These are phyloP conservation scores for Thysanoteuthis rhombus DNA, from an alignment of 2,888 invertebrate genomes.

Conservation along the genomic window DNA sequence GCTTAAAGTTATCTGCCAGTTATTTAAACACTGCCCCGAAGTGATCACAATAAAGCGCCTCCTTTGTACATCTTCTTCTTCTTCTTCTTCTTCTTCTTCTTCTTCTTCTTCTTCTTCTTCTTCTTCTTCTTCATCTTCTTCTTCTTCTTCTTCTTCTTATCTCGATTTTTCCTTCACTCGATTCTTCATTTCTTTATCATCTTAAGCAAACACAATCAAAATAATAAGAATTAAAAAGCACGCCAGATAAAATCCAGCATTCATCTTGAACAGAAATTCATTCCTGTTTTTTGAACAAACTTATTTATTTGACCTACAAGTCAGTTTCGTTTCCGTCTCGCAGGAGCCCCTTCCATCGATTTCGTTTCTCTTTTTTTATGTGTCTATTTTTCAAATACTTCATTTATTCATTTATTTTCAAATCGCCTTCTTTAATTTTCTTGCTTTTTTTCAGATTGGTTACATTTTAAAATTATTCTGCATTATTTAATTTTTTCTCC, in stretches of 20 bases:
- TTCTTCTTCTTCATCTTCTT: not conserved
- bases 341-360: slow-evolving; percentile 12
- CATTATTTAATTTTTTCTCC: not conserved
- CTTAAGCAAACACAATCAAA: not conserved
- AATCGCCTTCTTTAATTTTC: not conserved
- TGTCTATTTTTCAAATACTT: not conserved
- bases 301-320: not conserved
- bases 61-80: not conserved
- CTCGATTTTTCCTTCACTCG: not conserved
- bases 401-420: not conserved
- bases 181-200: not conserved
- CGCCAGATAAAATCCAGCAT: not conserved
- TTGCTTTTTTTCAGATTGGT: not conserved
- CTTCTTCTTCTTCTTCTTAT: not conserved
- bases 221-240: not conserved
- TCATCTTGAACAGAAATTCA: not conserved
- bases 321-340: not conserved
- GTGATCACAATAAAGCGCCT: no score
- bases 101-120: not conserved
- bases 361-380: not conserved
- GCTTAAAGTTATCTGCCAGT: no score
- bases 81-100: not conserved
- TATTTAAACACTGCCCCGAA: no score
- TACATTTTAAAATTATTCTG: not conserved
- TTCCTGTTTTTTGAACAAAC: not conserved